Evolutionary conservation across 2,113 vertebrate species (phyloP), one percentile per base, ranked within the genome.

Genomic region (Candoia aspera): DNA sequence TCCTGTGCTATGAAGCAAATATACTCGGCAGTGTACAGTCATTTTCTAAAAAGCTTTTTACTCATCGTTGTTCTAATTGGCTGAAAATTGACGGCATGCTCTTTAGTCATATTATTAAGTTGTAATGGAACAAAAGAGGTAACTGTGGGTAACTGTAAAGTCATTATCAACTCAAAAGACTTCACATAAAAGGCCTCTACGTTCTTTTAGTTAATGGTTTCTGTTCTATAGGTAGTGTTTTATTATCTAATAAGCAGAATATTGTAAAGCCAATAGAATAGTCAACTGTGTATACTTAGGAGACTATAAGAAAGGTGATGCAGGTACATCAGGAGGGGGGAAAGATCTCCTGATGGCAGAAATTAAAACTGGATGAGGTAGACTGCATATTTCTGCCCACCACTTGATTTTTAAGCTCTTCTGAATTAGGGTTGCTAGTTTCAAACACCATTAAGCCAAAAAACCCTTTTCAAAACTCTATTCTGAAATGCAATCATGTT

Each of bases 301-400:
- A 90, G 84, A 88, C 79, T 92, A 86, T 93, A 92, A 93, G 93
- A 95, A 96, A 91, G 62, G 53, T 94, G 57, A 49, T 59, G 13
- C 91, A 88, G 53, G 55, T 85, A 91, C 54, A 89, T 59, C 89
- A 94, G 86, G 90, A 95, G 92, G 92, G 68, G 53, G 92, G 58
- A 94, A 88, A 19, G 73, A 93, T 94, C 91, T 92, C 91, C 86
- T 79, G 88, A 15, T 79, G 90, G n/a, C 91, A 95, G 83, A 92
- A 94, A 93, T 79, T 96, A 95, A 33, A 93, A 92, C 88, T 93
- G 94, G 92, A 89, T 15, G 13, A 91, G 90, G 91, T 37, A 92
- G 92, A 95, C 94, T 95, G 94, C 91, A 90, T 87, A 84, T 84
- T 95, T 93, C 93, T 95, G 92, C 95, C 92, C 33, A 24, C 89